Conservation (phyloP, 2,888 invertebrate genomes). For the Pegoplata infirma region DNA sequence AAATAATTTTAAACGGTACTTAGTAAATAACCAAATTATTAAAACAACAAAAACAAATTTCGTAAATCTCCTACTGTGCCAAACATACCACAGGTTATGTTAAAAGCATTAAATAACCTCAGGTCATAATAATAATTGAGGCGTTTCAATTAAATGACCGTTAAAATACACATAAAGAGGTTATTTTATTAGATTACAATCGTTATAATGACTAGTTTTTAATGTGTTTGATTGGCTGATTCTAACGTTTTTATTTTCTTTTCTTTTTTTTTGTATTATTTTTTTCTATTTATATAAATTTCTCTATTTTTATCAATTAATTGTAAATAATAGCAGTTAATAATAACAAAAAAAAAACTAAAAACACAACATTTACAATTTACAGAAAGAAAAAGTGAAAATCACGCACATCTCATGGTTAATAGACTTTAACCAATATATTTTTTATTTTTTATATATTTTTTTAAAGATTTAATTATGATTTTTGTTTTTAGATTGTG, state of each 20-base stretch:
- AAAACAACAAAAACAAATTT: too few species aligned
- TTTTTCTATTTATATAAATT: constrained; percentile 19
- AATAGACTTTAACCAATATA: constrained; percentile 37
- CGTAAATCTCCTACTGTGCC: too few species aligned
- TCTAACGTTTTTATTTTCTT: background rate
- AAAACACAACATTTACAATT: background rate
- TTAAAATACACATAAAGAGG: too few species aligned
- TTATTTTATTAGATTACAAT: constrained; percentile 12
- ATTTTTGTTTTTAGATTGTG: too few species aligned
- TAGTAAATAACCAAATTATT: too few species aligned
- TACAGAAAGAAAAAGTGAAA: constrained; percentile 53
- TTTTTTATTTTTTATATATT: background rate
- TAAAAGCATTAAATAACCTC: background rate
- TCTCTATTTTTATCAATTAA: constrained; percentile 33
- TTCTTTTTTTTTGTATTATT: background rate
- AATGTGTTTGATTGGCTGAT: background rate
- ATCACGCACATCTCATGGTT: constrained; percentile 26
- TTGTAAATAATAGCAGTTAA: constrained; percentile 20
- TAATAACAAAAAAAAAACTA: constrained; percentile 2
- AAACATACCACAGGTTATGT: too few species aligned
- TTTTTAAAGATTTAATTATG: constrained; percentile 3
- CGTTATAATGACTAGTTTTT: background rate
- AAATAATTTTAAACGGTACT: too few species aligned
- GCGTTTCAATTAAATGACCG: constrained; percentile 27
- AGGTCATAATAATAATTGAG: constrained; percentile 6